Evolutionary conservation across 2,113 vertebrate species (phyloP).

Genomic region (Anhinga rufa): DNA sequence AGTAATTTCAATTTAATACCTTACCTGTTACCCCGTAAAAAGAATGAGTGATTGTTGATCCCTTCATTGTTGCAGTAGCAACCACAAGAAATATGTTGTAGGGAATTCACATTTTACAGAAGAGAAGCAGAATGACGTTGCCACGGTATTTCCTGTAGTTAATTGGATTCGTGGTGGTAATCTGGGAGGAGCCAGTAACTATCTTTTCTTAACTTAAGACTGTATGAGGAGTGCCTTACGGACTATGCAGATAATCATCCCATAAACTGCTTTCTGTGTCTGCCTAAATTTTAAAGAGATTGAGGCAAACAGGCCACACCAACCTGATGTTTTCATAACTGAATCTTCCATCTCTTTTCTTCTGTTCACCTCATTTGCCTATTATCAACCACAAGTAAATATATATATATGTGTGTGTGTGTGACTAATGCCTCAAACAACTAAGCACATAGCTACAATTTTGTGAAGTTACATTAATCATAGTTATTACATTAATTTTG

Average conservation of each 20-base stretch:
- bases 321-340: not conserved
- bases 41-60: slow-evolving; percentile 31
- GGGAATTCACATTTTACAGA: not conserved
- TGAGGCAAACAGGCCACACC: slow-evolving; percentile 2
- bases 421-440: not conserved
- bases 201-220: slow-evolving; percentile 20
- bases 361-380: not conserved
- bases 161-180: slow-evolving; percentile 45
- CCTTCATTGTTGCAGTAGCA: slow-evolving; percentile 41
- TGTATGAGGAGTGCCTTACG: not conserved
- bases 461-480: not conserved
- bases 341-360: not conserved
- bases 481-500: not conserved
- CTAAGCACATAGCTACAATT: not conserved
- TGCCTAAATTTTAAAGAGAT: not conserved
- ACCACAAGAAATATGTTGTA: not conserved
- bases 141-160: slow-evolving; percentile 27
- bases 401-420: not conserved
- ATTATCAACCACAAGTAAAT: not conserved
- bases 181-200: slow-evolving; percentile 48
- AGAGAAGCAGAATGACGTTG: not conserved
- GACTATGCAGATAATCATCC: not conserved
- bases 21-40: slow-evolving; percentile 64
- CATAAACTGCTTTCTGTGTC: slow-evolving; percentile 10
- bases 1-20: not conserved